These are phyloP conservation scores for Amblyjoppa fuscipennis DNA, from an alignment of 2,888 invertebrate species.

Conservation along the genomic window DNA sequence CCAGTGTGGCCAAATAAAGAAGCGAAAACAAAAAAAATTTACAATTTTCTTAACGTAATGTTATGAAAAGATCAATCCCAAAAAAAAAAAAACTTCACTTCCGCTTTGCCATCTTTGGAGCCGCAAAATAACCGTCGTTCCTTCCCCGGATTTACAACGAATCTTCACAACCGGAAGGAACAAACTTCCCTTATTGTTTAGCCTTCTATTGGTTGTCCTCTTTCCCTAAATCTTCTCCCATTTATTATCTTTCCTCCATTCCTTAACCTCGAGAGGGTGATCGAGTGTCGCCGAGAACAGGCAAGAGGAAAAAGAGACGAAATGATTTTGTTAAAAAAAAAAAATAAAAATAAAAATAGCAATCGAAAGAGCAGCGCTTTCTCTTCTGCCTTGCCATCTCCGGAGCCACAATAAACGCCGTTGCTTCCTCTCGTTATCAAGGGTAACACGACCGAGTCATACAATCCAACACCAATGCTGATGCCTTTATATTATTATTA, in stretches of 20 bases:
- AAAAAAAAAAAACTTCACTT: background rate
- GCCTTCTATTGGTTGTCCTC: slow-evolving; percentile 22
- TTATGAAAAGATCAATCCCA: too few species aligned
- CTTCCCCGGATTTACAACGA: too few species aligned
- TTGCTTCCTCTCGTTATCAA: slow-evolving; percentile 55
- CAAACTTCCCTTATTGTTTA: slow-evolving; percentile 2
- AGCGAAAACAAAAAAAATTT: background rate
- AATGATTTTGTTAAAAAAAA: background rate
- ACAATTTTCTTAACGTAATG: background rate
- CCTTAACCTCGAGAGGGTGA: background rate
- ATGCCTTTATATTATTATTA: slow-evolving; percentile 37
- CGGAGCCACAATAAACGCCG: slow-evolving; percentile 11
- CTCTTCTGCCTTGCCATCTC: background rate
- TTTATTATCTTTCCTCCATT: too few species aligned
- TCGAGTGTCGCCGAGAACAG: background rate
- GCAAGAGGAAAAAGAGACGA: background rate
- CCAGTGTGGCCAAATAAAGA: background rate
- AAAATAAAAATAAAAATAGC: background rate
- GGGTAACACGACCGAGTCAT: slow-evolving; percentile 51
- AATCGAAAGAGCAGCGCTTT: background rate
- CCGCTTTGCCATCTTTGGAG: background rate
- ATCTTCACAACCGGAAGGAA: background rate
- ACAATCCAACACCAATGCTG: slow-evolving; percentile 45
- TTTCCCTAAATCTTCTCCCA: too few species aligned
- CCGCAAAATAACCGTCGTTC: too few species aligned